phyloP scores from a whole-genome alignment of 2,113 vertebrate species.

The Otolemur garnettii region DNA sequence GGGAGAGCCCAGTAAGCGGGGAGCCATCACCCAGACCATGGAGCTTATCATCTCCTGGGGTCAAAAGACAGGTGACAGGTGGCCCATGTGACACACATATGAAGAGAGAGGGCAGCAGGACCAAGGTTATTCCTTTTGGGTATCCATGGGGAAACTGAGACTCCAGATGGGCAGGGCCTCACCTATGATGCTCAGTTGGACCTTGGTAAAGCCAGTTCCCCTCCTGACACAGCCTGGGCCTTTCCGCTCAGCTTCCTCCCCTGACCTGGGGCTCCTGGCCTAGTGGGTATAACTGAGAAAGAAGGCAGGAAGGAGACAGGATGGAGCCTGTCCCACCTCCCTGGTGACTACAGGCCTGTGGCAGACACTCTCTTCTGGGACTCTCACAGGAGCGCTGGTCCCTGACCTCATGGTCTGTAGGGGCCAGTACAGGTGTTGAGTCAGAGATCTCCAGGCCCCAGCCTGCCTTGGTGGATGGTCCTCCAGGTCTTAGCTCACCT shows the following conservation, averaged over 20 bases:
- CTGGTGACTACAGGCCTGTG: conserved; percentile 18
- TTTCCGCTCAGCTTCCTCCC: background rate
- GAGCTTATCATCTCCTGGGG: rapidly evolving
- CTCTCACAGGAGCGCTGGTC: background rate
- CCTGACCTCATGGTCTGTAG: background rate
- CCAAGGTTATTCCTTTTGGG: background rate
- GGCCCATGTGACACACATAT: background rate
- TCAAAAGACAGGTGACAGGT: background rate
- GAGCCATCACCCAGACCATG: background rate
- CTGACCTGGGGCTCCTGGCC: background rate
- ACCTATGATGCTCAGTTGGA: background rate
- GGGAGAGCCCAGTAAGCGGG: background rate
- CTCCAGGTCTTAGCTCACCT: background rate
- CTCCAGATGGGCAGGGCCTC: background rate
- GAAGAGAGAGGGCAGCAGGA: background rate
- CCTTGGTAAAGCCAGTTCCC: background rate
- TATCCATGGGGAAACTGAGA: background rate
- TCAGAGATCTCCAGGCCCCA: background rate
- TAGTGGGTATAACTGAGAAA: background rate
- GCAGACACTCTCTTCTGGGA: background rate
- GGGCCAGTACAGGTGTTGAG: background rate
- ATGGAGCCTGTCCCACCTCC: background rate
- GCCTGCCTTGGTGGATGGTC: background rate
- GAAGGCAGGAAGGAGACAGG: background rate
- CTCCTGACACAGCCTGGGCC: background rate